A percentile compares a stretch with the other conserved stretches of the same genome.
phyloP scores from a whole-genome alignment of 2,888 invertebrate genomes.

The Bedellia somnulentella region DNA sequence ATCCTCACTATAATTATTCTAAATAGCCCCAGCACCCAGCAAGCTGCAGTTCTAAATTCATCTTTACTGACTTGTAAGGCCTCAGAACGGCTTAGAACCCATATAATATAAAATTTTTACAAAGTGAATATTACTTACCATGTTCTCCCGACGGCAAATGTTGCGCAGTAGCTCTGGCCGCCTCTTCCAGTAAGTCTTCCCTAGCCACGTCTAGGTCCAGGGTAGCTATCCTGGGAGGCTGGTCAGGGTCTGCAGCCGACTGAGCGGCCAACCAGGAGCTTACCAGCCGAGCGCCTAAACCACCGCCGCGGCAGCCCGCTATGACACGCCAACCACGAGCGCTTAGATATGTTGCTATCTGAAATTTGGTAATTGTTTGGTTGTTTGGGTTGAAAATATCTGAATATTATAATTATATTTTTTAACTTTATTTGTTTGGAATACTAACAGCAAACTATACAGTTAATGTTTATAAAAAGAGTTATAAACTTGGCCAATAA shows the following conservation, averaged over 20 bases:
- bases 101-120: no score
- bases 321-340: conserved; percentile 77
- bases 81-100: no score
- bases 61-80: no score
- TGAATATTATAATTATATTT: no score
- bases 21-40: no score
- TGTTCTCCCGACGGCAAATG: conserved; percentile 83
- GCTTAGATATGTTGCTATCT: conserved; percentile 72
- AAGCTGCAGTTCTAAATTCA: no score
- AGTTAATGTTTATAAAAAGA: no score
- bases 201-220: conserved; percentile 78
- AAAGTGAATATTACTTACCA: no score
- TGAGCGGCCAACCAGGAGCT: conserved; percentile 60
- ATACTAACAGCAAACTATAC: no score
- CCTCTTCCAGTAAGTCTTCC: conserved; percentile 78
- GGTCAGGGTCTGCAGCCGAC: conserved; percentile 51
- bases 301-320: conserved; percentile 70
- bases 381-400: conserved; percentile 2
- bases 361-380: conserved; percentile 6
- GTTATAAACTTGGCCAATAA: no score
- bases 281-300: conserved; percentile 62
- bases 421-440: no score
- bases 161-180: conserved; percentile 75
- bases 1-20: no score
- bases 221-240: conserved; percentile 64